Conservation (phyloP, 92 coral and sea anemone species). For the Palythoa grandiflora region DNA sequence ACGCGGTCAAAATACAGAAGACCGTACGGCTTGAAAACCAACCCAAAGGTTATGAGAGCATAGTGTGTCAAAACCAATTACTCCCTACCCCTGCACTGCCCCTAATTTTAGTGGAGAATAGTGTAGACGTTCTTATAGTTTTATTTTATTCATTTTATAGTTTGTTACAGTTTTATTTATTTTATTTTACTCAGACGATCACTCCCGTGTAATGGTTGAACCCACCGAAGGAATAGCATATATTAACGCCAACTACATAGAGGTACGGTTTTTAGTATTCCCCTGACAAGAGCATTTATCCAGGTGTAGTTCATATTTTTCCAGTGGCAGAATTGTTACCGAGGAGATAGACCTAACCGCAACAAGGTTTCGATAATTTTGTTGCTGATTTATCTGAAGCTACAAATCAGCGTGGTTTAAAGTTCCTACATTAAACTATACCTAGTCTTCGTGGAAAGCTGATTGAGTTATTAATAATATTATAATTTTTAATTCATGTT, state of each 20-base stretch:
- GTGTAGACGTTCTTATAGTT: too few relatives aligned
- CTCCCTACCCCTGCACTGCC: too few relatives aligned
- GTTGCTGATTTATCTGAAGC: not conserved
- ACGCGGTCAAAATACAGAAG: too few relatives aligned
- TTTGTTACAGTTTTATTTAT: too few relatives aligned
- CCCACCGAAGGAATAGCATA: conserved; percentile 5
- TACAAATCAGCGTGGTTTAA: not conserved
- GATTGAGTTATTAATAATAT: not conserved
- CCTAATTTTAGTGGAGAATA: too few relatives aligned
- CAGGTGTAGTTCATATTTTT: not conserved
- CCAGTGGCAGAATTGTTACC: not conserved
- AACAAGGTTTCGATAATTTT: not conserved
- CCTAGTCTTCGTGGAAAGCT: conserved; percentile 17
- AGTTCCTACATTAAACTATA: conserved; percentile 18
- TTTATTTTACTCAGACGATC: not conserved
- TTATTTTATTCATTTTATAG: too few relatives aligned
- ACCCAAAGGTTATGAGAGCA: too few relatives aligned
- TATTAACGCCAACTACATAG: conserved; percentile 36
- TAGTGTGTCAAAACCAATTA: too few relatives aligned
- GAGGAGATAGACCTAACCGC: not conserved
- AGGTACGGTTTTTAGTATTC: not conserved
- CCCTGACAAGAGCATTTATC: not conserved
- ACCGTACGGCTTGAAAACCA: too few relatives aligned
- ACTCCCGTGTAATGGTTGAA: conserved; percentile 28
- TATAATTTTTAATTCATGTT: too few relatives aligned